Evolutionary conservation across 2,888 invertebrate species (phyloP).

Genomic region (Tanaodytes sp.): DNA sequence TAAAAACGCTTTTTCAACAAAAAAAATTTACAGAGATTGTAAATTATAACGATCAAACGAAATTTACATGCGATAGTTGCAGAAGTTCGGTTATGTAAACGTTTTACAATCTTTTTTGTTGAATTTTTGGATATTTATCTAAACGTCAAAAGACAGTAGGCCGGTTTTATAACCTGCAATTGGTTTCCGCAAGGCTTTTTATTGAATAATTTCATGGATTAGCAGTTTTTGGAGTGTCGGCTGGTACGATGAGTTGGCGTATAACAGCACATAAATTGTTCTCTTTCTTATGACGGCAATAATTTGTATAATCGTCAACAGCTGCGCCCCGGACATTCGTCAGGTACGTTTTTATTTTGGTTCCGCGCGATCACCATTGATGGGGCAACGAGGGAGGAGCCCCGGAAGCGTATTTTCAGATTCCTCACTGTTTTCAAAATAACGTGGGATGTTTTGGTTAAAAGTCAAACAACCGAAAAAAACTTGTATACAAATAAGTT

Average conservation of each 20-base stretch:
- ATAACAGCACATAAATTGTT: constrained; percentile 6
- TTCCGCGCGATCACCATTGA: constrained; percentile 7
- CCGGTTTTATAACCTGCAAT: too few species aligned
- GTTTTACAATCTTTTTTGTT: too few species aligned
- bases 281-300: constrained; percentile 15
- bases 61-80: too few species aligned
- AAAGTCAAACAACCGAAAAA: constrained; percentile 25
- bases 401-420: constrained; percentile 35
- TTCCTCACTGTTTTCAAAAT: constrained; percentile 41
- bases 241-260: constrained; percentile 5
- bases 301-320: constrained; percentile 40
- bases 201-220: constrained; percentile 1
- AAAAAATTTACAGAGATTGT: too few species aligned
- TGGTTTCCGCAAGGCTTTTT: too few species aligned
- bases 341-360: constrained; percentile 42
- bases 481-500: too few species aligned
- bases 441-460: constrained; percentile 42
- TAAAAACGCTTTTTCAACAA: too few species aligned
- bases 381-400: constrained; percentile 20
- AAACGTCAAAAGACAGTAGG: too few species aligned
- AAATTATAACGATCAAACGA: too few species aligned
- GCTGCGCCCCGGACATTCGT: constrained; percentile 22
- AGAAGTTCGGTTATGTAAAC: too few species aligned
- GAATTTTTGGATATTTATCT: too few species aligned
- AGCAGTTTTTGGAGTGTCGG: constrained; percentile 2